Conservation (phyloP, 2,888 invertebrate species). For the Acholoe squamosa region DNA sequence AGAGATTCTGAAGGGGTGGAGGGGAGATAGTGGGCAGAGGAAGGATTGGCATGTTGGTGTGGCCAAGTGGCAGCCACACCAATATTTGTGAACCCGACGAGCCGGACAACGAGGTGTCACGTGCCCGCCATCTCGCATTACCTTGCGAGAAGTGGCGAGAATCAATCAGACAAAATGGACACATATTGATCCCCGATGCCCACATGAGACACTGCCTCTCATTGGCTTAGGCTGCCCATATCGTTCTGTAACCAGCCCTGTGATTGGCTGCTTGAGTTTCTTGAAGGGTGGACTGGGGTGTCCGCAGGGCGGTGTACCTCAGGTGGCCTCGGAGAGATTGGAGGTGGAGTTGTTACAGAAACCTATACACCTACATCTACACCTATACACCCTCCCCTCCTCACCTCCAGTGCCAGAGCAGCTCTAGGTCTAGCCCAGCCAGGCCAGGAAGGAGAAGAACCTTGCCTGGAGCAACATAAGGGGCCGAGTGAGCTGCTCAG, state of each 20-base stretch:
- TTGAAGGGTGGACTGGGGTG: neutral
- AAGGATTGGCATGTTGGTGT: neutral
- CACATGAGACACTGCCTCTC: neutral
- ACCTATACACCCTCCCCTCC: too few species aligned
- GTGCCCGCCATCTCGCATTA: neutral
- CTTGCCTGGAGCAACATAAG: too few species aligned
- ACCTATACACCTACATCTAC: too few species aligned
- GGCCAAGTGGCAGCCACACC: slow-evolving; percentile 13
- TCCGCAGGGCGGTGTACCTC: too few species aligned
- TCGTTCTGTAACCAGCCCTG: neutral
- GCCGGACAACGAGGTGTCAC: slow-evolving; percentile 27
- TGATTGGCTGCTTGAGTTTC: neutral
- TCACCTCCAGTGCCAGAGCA: too few species aligned
- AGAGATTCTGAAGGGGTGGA: too few species aligned
- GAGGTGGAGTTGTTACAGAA: too few species aligned
- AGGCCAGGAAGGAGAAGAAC: too few species aligned
- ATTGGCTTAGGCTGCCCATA: neutral
- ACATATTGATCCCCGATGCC: slow-evolving; percentile 19
- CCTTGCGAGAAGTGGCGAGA: slow-evolving; percentile 3
- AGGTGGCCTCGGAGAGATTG: too few species aligned
- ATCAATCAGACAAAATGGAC: slow-evolving; percentile 27
- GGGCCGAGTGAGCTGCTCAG: too few species aligned
- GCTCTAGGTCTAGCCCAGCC: too few species aligned
- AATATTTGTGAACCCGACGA: slow-evolving; percentile 20
- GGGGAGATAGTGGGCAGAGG: too few species aligned